phyloP scores from a whole-genome alignment of 2,797 vertebrate genomes.

The Melanotaenia maccullochi region DNA sequence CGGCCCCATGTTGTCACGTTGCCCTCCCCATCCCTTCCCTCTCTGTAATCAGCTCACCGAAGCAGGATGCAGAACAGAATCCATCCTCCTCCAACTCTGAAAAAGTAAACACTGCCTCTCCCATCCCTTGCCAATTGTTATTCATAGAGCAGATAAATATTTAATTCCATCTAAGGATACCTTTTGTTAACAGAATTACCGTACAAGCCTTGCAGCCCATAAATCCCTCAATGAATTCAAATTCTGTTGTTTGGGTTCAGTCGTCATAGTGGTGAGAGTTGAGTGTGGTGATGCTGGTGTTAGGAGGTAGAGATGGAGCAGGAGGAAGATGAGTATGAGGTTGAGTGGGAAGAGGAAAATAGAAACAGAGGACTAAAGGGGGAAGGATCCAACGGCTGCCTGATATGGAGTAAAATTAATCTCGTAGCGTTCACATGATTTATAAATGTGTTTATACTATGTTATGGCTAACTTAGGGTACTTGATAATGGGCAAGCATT shows the following conservation, averaged over 20 bases:
- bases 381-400: background rate
- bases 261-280: background rate
- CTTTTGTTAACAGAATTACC: slow-evolving; percentile 89
- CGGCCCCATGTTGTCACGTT: slow-evolving; percentile 4
- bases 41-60: slow-evolving; percentile 52
- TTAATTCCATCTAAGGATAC: slow-evolving; percentile 88
- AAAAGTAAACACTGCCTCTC: slow-evolving; percentile 82
- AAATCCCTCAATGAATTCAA: slow-evolving; percentile 80
- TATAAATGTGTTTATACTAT: no score
- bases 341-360: background rate
- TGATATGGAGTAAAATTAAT: no score
- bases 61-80: slow-evolving; percentile 54
- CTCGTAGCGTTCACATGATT: no score
- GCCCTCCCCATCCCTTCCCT: background rate
- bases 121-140: slow-evolving; percentile 83
- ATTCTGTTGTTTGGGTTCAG: slow-evolving; percentile 45
- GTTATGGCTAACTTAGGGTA: no score
- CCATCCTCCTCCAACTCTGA: slow-evolving; percentile 52
- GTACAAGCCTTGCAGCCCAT: slow-evolving; percentile 76
- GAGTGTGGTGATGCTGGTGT: background rate
- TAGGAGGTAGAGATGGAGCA: background rate
- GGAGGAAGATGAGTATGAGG: slow-evolving; percentile 3
- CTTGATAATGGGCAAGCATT: no score
- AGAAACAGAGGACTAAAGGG: background rate
- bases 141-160: slow-evolving; percentile 87